Percentiles rank a stretch among this genome's conserved stretches.
phyloP scores from a whole-genome alignment of 1,140 invertebrate species.

The Meloidogyne floridensis region DNA sequence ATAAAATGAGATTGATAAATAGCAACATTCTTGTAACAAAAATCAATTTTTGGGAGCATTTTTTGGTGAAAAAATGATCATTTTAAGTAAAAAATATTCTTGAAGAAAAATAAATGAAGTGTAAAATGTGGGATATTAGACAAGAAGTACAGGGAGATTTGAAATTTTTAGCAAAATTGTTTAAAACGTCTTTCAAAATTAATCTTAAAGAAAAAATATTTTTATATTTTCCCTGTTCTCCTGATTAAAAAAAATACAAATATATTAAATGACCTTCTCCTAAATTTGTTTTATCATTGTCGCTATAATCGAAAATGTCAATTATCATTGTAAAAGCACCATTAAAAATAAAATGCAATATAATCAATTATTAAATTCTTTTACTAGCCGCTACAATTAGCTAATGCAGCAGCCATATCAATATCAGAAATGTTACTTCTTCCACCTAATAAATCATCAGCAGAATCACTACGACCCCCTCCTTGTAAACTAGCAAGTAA shows the following conservation, averaged over 20 bases:
- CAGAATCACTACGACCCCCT: not conserved
- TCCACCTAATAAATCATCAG: not conserved
- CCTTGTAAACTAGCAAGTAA: conserved; percentile 16
- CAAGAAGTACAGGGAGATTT: not conserved
- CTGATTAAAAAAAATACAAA: not conserved
- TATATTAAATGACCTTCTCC: not conserved
- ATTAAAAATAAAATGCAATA: conserved; percentile 10
- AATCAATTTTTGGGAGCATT: conserved; percentile 9
- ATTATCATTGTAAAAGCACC: not conserved
- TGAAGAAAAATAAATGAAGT: not conserved
- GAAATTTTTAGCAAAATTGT: not conserved
- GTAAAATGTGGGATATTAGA: not conserved
- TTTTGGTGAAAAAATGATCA: not conserved
- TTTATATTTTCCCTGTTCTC: too few species aligned
- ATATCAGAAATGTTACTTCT: conserved; percentile 6
- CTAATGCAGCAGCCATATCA: conserved; percentile 8
- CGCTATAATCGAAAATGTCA: not conserved
- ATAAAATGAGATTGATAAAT: conserved; percentile 5
- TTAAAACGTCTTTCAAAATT: too few species aligned
- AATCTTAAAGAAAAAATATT: too few species aligned
- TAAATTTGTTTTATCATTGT: not conserved
- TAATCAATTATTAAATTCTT: not conserved
- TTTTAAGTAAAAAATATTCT: not conserved
- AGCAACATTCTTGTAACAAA: conserved; percentile 3
- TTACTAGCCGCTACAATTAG: not conserved